Evolutionary conservation across 2,888 invertebrate genomes (phyloP).

Genomic region (Teleiodes luculella): DNA sequence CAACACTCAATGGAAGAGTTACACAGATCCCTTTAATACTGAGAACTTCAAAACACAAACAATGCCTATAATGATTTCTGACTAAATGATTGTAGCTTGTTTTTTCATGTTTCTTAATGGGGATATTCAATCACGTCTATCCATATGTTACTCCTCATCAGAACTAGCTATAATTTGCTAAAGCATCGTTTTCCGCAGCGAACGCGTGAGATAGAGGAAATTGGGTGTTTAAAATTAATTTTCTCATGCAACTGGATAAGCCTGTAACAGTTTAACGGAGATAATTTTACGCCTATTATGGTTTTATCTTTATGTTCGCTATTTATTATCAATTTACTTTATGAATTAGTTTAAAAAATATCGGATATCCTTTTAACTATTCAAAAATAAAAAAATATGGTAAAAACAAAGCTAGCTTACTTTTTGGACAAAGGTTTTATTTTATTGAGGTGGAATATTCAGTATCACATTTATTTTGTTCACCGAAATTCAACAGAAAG

Average conservation of each 20-base stretch:
- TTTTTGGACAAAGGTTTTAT: too few species aligned
- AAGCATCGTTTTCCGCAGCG: slow-evolving; percentile 19
- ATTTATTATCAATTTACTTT: slow-evolving; percentile 3
- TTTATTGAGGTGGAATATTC: too few species aligned
- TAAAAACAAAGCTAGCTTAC: too few species aligned
- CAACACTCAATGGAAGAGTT: too few species aligned
- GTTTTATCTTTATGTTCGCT: neutral
- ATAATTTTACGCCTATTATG: neutral
- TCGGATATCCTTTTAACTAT: too few species aligned
- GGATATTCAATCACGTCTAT: neutral
- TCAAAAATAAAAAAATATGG: too few species aligned
- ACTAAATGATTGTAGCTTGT: too few species aligned
- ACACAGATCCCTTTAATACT: too few species aligned
- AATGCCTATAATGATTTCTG: too few species aligned
- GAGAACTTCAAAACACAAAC: too few species aligned
- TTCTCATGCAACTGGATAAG: slow-evolving; percentile 14
- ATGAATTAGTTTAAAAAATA: neutral
- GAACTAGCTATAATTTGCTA: slow-evolving; percentile 23
- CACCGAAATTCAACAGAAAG: too few species aligned
- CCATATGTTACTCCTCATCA: slow-evolving; percentile 2
- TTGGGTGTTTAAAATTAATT: slow-evolving; percentile 34
- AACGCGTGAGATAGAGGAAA: slow-evolving; percentile 36
- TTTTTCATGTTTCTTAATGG: neutral
- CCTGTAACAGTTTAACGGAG: neutral
- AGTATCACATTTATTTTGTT: too few species aligned